A percentile compares a stretch with the other conserved stretches of the same genome.
Evolutionary conservation across 2,797 vertebrate species (phyloP).

Genomic region (Sibirionetta formosa): DNA sequence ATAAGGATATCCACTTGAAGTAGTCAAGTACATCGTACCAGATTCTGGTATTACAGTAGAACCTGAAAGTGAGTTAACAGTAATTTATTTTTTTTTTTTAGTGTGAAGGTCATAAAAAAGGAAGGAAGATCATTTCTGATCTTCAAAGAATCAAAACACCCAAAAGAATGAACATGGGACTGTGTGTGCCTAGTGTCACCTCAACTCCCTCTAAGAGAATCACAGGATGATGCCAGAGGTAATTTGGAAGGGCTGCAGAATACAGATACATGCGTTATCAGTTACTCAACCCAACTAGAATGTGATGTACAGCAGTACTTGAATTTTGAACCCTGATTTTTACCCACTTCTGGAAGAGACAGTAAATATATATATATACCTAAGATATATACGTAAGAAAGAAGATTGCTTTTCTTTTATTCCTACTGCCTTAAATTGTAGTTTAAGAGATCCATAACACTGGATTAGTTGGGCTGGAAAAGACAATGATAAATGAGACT

Average conservation of each 20-base stretch:
- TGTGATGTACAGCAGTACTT: background rate
- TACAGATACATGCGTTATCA: background rate
- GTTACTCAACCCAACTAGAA: background rate
- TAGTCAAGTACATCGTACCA: conserved; percentile 85
- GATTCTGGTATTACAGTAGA: conserved; percentile 76
- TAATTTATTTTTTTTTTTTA: background rate
- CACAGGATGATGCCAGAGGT: background rate
- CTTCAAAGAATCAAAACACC: background rate
- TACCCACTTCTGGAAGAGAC: background rate
- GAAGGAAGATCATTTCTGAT: background rate
- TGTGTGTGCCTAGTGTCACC: background rate
- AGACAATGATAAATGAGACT: background rate
- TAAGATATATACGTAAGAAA: background rate
- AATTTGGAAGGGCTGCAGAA: background rate
- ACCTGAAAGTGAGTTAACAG: conserved; percentile 56
- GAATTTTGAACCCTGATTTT: background rate
- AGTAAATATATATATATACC: background rate
- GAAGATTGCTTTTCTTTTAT: background rate
- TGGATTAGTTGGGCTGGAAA: background rate
- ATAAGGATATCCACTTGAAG: conserved; percentile 88
- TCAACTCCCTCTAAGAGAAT: background rate
- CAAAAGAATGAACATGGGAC: background rate
- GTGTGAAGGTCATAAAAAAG: background rate
- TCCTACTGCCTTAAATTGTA: background rate
- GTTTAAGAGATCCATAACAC: background rate